Conservation (phyloP, 1,140 invertebrate species). For the Polypedilum vanderplanki region DNA sequence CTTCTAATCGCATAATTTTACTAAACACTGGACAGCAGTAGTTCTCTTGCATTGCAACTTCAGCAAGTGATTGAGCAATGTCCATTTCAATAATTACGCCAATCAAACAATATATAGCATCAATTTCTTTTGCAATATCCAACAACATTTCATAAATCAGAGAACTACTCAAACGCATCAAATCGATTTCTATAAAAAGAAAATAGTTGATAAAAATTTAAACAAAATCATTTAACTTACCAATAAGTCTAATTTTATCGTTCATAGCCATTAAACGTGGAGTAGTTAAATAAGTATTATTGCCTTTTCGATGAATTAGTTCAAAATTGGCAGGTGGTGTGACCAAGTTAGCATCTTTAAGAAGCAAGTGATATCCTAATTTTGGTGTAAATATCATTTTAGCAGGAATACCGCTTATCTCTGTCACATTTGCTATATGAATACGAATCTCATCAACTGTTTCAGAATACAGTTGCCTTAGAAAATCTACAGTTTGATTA, state of each 20-base stretch:
- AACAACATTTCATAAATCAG: slow-evolving; percentile 54
- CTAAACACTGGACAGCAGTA: slow-evolving; percentile 68
- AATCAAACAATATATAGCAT: slow-evolving; percentile 69
- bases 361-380: slow-evolving; percentile 70
- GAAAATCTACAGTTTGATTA: slow-evolving; percentile 67
- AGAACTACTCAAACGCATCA: slow-evolving; percentile 50
- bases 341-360: slow-evolving; percentile 40
- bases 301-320: slow-evolving; percentile 8
- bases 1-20: slow-evolving; percentile 56
- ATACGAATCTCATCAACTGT: slow-evolving; percentile 68
- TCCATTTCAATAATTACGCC: slow-evolving; percentile 75
- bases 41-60: slow-evolving; percentile 49
- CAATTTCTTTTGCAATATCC: slow-evolving; percentile 59
- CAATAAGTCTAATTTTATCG: background rate
- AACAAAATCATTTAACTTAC: background rate
- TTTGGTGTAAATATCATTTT: slow-evolving; percentile 56
- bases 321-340: background rate
- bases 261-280: background rate
- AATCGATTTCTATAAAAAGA: slow-evolving; percentile 67
- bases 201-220: slow-evolving; percentile 44
- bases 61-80: slow-evolving; percentile 65
- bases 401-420: slow-evolving; percentile 58
- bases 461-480: slow-evolving; percentile 69
- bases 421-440: slow-evolving; percentile 57
- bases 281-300: slow-evolving; percentile 27